Base-by-base conservation (phyloP, 1,140 invertebrate species). In the Hypothenemus hampei region DNA sequence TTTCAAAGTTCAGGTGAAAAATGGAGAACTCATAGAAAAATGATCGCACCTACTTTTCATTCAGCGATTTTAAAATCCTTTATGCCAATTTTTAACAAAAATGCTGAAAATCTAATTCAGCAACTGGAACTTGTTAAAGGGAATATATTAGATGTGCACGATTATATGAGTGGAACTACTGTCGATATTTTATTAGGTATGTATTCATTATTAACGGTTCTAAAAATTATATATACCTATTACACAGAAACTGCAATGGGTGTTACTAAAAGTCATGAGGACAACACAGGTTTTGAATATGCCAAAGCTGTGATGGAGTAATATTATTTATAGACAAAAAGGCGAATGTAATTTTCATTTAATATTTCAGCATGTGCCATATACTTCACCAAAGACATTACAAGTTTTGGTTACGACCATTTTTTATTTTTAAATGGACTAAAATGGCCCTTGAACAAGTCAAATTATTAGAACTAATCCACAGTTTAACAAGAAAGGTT, bases 11-110 rank as follows among this genome's bases (percentile, higher is more conserved):
- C 37, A 83, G 89, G 87, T 31, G 70, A 73, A 8, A 90, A 90
- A 72, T 97, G 92, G 91, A 80, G 81, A 37, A 63, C 69, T 0
- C 74, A 89, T n/a, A 76, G 93, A 11, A 95, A 93, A 73, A 80
- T 96, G 65, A 85, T 97, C 37, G 93, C 92, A 0, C 94, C 94
- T 0, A 87, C 93, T 1, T 97, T 97, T 72, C 93, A 97, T 69
- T 83, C 93, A 63, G 89, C 87, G 56, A 89, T 97, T 35, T 72
- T 97, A 2, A 90, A 95, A 66, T 86, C 89, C 18, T 97, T 97
- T 65, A 73, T 96, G 3, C 80, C 82, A 0, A 76, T 91, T 0
- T 96, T 97, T 70, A 93, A 93, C 47, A 77, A 87, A 37, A 92
- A 97, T 65, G 83, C 86, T 16, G 70, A 73, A 20, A 77, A 81